Conservation (phyloP, 2,888 invertebrate species). For the Limnephilus auricula region DNA sequence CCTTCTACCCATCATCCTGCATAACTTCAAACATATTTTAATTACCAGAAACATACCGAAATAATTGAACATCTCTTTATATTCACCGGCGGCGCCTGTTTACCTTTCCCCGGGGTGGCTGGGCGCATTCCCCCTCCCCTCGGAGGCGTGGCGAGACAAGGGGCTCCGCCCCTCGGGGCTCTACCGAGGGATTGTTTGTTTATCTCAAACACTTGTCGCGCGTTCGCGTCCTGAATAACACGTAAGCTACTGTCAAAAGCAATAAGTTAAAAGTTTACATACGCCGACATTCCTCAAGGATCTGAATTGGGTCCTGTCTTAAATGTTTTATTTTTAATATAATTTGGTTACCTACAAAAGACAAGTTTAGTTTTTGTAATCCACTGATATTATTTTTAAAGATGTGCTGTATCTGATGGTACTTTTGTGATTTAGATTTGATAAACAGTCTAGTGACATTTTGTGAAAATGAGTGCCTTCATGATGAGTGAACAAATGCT, state of each 20-base stretch:
- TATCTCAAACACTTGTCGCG: slow-evolving; percentile 46
- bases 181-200: slow-evolving; percentile 36
- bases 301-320: neutral
- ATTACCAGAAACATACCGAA: slow-evolving; percentile 2
- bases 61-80: slow-evolving; percentile 21
- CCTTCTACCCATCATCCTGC: neutral
- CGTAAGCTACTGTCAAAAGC: neutral
- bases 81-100: slow-evolving; percentile 44
- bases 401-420: slow-evolving; percentile 19
- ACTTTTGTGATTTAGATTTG: slow-evolving; percentile 31
- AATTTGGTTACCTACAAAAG: neutral
- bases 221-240: neutral
- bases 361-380: neutral
- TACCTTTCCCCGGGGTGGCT: slow-evolving; percentile 4
- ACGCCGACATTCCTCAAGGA: neutral
- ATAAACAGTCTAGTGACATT: slow-evolving; percentile 13
- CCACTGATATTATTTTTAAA: neutral
- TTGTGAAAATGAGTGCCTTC: slow-evolving; percentile 57
- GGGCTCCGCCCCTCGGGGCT: slow-evolving; percentile 18
- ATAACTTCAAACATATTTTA: slow-evolving; percentile 2
- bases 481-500: slow-evolving; percentile 57
- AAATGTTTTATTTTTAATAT: neutral
- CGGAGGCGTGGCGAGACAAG: slow-evolving; percentile 25
- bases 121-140: neutral
- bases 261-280: neutral